These are phyloP conservation scores for Nymphalis polychloros DNA, from an alignment of 2,888 invertebrate genomes.

Conservation along the genomic window DNA sequence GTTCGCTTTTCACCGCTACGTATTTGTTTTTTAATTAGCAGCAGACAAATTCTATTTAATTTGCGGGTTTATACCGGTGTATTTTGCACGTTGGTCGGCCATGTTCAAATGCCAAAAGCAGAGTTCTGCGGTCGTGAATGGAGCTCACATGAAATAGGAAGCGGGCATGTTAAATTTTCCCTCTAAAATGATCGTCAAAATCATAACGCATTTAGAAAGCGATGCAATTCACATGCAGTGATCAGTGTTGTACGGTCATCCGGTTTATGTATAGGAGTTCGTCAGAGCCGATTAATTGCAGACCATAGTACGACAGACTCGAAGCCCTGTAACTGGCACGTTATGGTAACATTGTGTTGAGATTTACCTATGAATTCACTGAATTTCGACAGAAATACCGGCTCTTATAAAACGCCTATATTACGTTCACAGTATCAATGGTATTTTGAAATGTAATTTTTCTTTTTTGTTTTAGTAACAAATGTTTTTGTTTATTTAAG, in stretches of 20 bases:
- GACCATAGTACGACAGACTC: conserved; percentile 55
- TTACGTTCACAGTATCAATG: background rate
- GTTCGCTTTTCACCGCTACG: conserved; percentile 52
- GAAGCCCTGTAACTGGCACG: conserved; percentile 49
- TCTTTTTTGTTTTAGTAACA: no score
- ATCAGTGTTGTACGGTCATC: conserved; percentile 51
- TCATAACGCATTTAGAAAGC: conserved; percentile 53
- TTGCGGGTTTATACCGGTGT: conserved; percentile 62
- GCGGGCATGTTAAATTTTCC: conserved; percentile 50
- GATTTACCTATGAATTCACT: conserved; percentile 38
- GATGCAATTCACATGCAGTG: conserved; percentile 45
- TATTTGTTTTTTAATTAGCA: conserved; percentile 69
- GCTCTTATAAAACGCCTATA: background rate
- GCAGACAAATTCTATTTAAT: conserved; percentile 70
- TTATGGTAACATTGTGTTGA: conserved; percentile 39
- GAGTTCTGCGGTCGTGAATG: conserved; percentile 61
- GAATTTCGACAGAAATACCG: conserved; percentile 30
- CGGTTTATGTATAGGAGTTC: conserved; percentile 54
- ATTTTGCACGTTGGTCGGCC: conserved; percentile 56
- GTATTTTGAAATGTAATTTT: no score
- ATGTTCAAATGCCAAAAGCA: conserved; percentile 71
- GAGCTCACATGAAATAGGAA: conserved; percentile 52
- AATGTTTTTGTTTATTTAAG: no score
- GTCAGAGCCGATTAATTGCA: conserved; percentile 63
- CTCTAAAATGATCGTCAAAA: conserved; percentile 56